Evolutionary conservation across 2,888 invertebrate species (phyloP), one percentile per base, ranked within the genome.

Genomic region (Hedychridium roseum): DNA sequence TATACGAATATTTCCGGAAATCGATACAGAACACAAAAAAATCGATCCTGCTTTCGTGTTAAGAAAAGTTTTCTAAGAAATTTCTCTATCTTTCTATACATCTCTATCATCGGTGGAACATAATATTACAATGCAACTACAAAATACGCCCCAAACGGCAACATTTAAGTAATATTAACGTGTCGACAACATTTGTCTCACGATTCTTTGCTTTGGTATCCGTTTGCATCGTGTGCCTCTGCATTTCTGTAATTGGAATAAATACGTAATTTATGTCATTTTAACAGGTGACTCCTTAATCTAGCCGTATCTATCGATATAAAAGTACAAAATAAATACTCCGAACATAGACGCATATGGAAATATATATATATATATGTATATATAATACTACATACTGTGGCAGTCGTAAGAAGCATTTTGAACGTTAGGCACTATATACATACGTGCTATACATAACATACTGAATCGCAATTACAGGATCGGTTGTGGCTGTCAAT

Each of bases 191-290:
- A 74, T 66, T 64, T 71, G 72, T 70, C 74, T 71, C 51, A 68
- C 58, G 58, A 68, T 75, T 74, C 75, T 74, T 73, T 73, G 77
- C 75, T 78, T 78, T 77, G 77, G 74, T 76, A 76, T 77, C 56
- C 75, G 76, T 65, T 74, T 78, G 72, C 71, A 76, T 66, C 68
- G 62, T 64, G 70, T 71, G 67, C 66, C 68, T 68, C 71, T 78
- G 76, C 74, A 76, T 76, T 74, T 78, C 78, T 78, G 77, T 64
- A 74, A 78, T 76, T 63, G 68, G 60, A 68, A 68, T 66, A 63
- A 71, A 62, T 50, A 63, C 52, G 43, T 51, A 49, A 49, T 62
- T 47, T 34, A 63, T 53, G 43, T 51, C 50, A 49, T 62, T 47
- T 34, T 44, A 54, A 43, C 61, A 54, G 50, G 46, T 36, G 54